Percentiles rank a stretch among this genome's conserved stretches.
Conservation (phyloP, 2,797 vertebrate genomes). For the Pagetopsis macropterus region DNA sequence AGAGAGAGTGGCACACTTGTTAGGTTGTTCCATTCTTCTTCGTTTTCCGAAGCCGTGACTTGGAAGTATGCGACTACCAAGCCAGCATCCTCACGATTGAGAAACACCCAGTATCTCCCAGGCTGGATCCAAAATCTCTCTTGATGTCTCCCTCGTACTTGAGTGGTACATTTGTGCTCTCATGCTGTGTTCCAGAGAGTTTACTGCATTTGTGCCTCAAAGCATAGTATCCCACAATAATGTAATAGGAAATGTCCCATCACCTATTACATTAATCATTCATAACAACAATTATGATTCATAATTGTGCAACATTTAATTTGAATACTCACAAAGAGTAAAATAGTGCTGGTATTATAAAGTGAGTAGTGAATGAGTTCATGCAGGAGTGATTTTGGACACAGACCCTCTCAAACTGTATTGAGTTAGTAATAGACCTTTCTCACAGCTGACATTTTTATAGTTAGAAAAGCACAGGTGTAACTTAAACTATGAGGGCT, state of each 20-base stretch:
- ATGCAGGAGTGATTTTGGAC: not conserved
- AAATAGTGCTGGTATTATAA: not conserved
- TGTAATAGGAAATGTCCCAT: too few species aligned
- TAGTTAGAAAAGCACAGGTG: constrained; percentile 7
- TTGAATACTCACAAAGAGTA: not conserved
- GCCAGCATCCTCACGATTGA: too few species aligned
- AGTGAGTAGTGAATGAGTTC: not conserved
- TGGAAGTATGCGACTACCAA: too few species aligned
- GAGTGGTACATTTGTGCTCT: not conserved
- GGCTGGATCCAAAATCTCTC: not conserved
- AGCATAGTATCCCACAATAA: too few species aligned
- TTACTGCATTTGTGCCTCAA: too few species aligned
- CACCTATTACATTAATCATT: too few species aligned
- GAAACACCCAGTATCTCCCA: not conserved
- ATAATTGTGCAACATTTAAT: not conserved
- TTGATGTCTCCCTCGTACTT: not conserved
- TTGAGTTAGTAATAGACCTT: not conserved
- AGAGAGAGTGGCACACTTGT: too few species aligned
- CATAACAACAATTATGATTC: not conserved
- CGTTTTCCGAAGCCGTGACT: too few species aligned
- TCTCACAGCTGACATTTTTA: not conserved
- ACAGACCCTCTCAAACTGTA: not conserved
- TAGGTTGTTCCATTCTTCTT: too few species aligned
- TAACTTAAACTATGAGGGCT: not conserved
- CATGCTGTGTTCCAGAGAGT: too few species aligned